phyloP scores from a whole-genome alignment of 2,797 vertebrate species.

The Acestrorhynchus altus region DNA sequence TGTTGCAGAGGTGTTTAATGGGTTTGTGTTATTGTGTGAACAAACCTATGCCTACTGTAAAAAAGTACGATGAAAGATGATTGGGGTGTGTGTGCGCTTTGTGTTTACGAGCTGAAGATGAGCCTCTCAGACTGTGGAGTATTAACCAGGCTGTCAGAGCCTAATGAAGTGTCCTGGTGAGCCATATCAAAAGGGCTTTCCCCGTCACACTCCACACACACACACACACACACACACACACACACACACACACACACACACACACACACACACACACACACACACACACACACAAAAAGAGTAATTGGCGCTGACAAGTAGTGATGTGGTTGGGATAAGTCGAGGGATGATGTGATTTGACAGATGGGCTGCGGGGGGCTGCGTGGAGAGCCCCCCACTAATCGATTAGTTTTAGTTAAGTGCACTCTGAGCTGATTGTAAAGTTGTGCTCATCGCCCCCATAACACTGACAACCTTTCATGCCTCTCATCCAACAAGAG shows the following conservation, averaged over 20 bases:
- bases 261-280: conserved; percentile 35
- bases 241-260: conserved; percentile 44
- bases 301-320: conserved; percentile 56
- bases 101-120: conserved; percentile 43
- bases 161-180: conserved; percentile 60
- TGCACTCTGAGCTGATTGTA: conserved; percentile 62
- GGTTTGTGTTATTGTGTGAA: conserved; percentile 41
- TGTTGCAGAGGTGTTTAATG: conserved; percentile 44
- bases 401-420: conserved; percentile 65
- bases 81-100: conserved; percentile 15
- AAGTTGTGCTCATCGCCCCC: conserved; percentile 54
- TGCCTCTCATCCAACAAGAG: conserved; percentile 46
- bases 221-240: conserved; percentile 26
- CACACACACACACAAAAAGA: too few relatives aligned
- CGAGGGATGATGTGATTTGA: conserved; percentile 60
- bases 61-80: neutral
- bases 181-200: conserved; percentile 55
- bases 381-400: conserved; percentile 58
- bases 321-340: conserved; percentile 54
- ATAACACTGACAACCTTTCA: conserved; percentile 54
- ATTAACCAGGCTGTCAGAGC: conserved; percentile 57
- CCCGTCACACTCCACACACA: conserved; percentile 33
- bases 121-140: conserved; percentile 42
- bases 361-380: conserved; percentile 59
- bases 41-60: neutral